A percentile compares a stretch with the other conserved stretches of the same genome.
phyloP scores from a whole-genome alignment of 2,888 invertebrate genomes.

The Steinernema hermaphroditum region DNA sequence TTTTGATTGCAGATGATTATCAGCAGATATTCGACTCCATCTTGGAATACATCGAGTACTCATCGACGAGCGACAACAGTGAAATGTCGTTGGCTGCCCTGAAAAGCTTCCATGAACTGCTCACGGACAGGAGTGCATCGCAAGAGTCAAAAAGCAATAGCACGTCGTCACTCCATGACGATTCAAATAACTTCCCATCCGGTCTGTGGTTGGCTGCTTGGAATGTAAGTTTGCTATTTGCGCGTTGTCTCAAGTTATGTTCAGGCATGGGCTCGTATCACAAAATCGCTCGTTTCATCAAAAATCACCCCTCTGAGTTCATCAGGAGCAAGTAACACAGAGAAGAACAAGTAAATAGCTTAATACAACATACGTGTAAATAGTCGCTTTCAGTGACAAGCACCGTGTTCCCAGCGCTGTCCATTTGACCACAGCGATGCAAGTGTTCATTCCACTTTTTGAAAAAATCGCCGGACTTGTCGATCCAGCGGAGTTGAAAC shows the following conservation, averaged over 20 bases:
- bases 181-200: background rate
- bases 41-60: conserved; percentile 88
- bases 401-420: conserved; percentile 85
- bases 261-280: conserved; percentile 39
- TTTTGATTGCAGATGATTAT: conserved; percentile 7
- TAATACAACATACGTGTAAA: background rate
- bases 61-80: conserved; percentile 81
- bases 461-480: conserved; percentile 46
- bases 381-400: conserved; percentile 16
- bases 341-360: background rate
- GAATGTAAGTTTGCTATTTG: conserved; percentile 42
- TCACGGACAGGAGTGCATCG: conserved; percentile 21
- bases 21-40: background rate
- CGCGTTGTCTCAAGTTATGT: background rate
- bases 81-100: conserved; percentile 89
- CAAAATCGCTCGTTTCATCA: conserved; percentile 33
- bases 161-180: conserved; percentile 5
- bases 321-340: conserved; percentile 15
- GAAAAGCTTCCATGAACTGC: conserved; percentile 92
- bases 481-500: conserved; percentile 45
- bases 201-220: conserved; percentile 60
- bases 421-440: conserved; percentile 88
- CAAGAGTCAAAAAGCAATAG: background rate
- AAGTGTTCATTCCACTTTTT: conserved; percentile 92
- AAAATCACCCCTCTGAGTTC: conserved; percentile 18